Evolutionary conservation across 2,888 invertebrate species (phyloP).

Genomic region (Siphonodentalium dalli): DNA sequence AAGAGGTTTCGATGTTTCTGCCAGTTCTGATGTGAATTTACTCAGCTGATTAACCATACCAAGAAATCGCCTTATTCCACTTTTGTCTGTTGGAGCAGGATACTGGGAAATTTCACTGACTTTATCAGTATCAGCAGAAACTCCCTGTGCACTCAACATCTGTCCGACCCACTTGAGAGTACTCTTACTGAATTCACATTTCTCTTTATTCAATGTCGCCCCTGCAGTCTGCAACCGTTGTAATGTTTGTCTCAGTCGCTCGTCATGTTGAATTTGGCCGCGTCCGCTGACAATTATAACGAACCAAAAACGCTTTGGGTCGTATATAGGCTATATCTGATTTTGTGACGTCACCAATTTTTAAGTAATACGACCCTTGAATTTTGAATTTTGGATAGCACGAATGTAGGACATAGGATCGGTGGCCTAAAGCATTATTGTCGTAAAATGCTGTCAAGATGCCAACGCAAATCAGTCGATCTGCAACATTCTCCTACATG

Average conservation of each 20-base stretch:
- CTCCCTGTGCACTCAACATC: constrained; percentile 5
- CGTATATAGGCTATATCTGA: too few relatives aligned
- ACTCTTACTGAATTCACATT: constrained; percentile 14
- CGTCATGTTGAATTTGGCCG: constrained; percentile 19
- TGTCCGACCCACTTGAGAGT: constrained; percentile 14
- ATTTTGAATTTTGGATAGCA: too few relatives aligned
- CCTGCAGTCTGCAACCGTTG: constrained; percentile 7
- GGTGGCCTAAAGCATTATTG: too few relatives aligned
- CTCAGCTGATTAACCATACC: constrained; percentile 30
- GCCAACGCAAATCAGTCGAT: too few relatives aligned
- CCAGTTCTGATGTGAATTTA: constrained; percentile 19
- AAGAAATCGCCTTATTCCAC: constrained; percentile 14
- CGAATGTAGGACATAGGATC: too few relatives aligned
- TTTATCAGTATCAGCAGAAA: constrained; percentile 1
- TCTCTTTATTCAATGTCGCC: constrained; percentile 15
- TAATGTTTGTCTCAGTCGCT: constrained; percentile 6
- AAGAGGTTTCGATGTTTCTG: constrained; percentile 17
- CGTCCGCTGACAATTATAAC: too few relatives aligned
- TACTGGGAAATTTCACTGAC: constrained; percentile 14
- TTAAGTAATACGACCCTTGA: too few relatives aligned
- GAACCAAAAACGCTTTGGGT: too few relatives aligned
- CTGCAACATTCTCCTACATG: too few relatives aligned
- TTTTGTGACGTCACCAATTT: too few relatives aligned
- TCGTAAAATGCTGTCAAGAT: too few relatives aligned
- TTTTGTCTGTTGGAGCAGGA: constrained; percentile 14